These are phyloP conservation scores for Parthenolecanium corni DNA, from an alignment of 2,888 invertebrate species.

Conservation along the genomic window DNA sequence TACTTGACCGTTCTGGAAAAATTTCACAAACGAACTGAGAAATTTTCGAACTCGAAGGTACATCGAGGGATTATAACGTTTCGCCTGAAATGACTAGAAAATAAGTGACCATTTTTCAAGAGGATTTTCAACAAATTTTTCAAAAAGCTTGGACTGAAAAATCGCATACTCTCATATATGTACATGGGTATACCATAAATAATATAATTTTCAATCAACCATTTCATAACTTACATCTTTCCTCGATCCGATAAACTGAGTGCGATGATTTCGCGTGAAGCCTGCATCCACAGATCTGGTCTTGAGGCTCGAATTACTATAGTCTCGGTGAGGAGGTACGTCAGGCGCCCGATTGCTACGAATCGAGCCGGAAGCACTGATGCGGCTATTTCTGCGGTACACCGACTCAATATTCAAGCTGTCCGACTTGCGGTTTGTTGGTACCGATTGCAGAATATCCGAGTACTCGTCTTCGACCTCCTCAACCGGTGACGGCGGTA, in stretches of 20 bases:
- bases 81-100: no score
- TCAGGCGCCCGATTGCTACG: conserved; percentile 33
- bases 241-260: conserved; percentile 38
- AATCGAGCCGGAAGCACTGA: conserved; percentile 23
- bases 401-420: conserved; percentile 9
- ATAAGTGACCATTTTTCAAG: no score
- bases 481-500: conserved; percentile 73
- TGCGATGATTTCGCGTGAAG: conserved; percentile 44
- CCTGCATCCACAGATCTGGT: conserved; percentile 77
- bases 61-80: no score
- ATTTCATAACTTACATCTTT: conserved; percentile 40
- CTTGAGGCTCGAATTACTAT: conserved; percentile 53
- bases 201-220: no score
- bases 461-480: conserved; percentile 65
- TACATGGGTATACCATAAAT: no score
- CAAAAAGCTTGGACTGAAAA: no score
- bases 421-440: conserved; percentile 40
- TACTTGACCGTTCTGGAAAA: no score
- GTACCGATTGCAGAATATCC: conserved; percentile 48
- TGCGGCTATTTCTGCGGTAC: conserved; percentile 2
- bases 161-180: no score
- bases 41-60: no score
- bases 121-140: no score
- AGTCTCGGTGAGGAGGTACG: conserved; percentile 40
- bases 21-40: no score